A percentile compares a stretch with the other conserved stretches of the same genome.
These are phyloP conservation scores for Caenorhabditis becei DNA, from an alignment of 2,888 invertebrate genomes.

Conservation along the genomic window DNA sequence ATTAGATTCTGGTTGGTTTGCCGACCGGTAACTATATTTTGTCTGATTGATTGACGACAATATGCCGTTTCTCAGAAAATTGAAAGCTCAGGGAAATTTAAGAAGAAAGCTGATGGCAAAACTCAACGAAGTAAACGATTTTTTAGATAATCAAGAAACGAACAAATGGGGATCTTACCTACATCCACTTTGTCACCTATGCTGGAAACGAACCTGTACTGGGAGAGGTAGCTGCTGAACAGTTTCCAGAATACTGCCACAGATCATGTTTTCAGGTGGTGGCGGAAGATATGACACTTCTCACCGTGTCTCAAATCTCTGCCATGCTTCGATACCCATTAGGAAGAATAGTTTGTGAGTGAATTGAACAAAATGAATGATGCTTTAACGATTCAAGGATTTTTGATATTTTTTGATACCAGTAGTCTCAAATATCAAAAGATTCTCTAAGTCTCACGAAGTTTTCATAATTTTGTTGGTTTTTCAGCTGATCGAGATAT, in stretches of 20 bases:
- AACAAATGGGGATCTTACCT: slow-evolving; percentile 23
- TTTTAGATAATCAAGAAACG: slow-evolving; percentile 59
- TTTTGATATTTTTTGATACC: too few species aligned
- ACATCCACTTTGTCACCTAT: slow-evolving; percentile 57
- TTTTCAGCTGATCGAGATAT: slow-evolving; percentile 56
- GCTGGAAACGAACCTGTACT: slow-evolving; percentile 36
- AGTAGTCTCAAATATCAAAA: background rate
- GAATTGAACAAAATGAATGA: background rate
- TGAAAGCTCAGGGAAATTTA: background rate
- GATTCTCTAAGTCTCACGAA: too few species aligned
- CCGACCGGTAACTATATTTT: slow-evolving; percentile 16
- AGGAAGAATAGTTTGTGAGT: slow-evolving; percentile 46
- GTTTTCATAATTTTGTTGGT: background rate
- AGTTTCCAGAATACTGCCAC: background rate
- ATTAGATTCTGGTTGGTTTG: slow-evolving; percentile 1
- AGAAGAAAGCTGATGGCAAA: background rate
- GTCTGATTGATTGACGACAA: slow-evolving; percentile 26
- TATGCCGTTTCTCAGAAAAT: background rate
- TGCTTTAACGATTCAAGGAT: too few species aligned
- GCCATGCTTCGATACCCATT: slow-evolving; percentile 59
- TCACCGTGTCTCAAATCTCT: slow-evolving; percentile 59
- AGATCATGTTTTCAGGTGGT: slow-evolving; percentile 57
- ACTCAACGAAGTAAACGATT: background rate
- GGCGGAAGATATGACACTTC: slow-evolving; percentile 58
- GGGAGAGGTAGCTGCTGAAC: slow-evolving; percentile 52